These are phyloP conservation scores for Cettia cetti DNA, from an alignment of 2,113 vertebrate genomes.

Conservation along the genomic window DNA sequence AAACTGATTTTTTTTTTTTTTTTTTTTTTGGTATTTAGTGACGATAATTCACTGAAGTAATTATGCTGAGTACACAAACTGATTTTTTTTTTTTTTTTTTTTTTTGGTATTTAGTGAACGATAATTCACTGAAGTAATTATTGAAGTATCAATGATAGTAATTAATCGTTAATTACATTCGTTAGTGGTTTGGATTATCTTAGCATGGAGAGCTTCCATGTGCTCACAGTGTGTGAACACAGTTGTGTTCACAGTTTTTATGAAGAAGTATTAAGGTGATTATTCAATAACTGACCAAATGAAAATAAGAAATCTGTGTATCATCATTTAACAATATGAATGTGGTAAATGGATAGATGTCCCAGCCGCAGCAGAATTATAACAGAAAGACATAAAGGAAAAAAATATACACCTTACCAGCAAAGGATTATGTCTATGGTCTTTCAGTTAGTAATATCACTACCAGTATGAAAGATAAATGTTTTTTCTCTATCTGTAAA, in stretches of 20 bases:
- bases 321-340: background rate
- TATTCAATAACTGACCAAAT: background rate
- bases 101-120: background rate
- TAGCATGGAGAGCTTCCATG: background rate
- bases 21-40: background rate
- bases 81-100: background rate
- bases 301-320: background rate
- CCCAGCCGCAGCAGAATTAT: background rate
- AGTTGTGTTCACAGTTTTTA: background rate
- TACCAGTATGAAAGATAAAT: background rate
- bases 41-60: background rate
- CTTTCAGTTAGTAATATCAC: background rate
- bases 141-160: background rate
- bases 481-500: background rate
- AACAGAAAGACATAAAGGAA: background rate
- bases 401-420: background rate
- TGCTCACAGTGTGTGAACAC: background rate
- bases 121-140: background rate
- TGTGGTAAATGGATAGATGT: background rate
- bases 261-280: background rate
- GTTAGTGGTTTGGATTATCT: constrained; percentile 13
- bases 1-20: background rate
- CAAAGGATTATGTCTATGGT: background rate
- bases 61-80: background rate
- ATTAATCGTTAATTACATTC: background rate